Evolutionary conservation across 2,888 invertebrate genomes (phyloP), one percentile per base, ranked within the genome.

Genomic region (Prenolepis imparis): DNA sequence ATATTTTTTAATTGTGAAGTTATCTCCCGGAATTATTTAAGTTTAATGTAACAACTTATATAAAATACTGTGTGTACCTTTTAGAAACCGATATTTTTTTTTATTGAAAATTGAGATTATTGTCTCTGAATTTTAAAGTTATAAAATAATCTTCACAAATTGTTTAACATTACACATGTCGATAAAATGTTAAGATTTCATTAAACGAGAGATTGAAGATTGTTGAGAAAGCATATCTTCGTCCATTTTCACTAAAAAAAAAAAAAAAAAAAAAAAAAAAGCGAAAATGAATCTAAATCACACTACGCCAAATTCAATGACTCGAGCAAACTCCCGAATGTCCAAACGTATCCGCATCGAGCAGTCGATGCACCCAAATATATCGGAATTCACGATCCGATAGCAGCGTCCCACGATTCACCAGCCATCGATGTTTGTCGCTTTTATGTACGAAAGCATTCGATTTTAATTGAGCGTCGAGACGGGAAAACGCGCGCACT

Each of bases 391-490:
- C 59, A 48, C 15, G 67, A 24, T 39, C n/a, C 52, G 52, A 52
- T 52, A 0, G 52, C 48, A 8, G 44, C 28, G 11, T 48, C 44
- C 70, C 21, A 57, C 44, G 48, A 64, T 63, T 32, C 44, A 6
- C 41, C 24, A 21, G 52, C 9, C 52, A 21, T n/a, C 68, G 57
- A 67, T 80, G 59, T 80, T 80, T 70, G 70, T 44, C 59, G 70
- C 70, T 70, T 80, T 80, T 80, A 70, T 78, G 24, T 80, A 80
- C 78, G 73, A 77, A 84, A 84, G 68, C 78, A 82, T 86, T 64
- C 85, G 88, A 88, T 88, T 88, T 87, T 87, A 90, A 88, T 89
- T 84, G 84, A 84, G 67, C 86, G 87, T 84, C 83, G 78, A 59
- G 78, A 78, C 59, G 70, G 59, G 78, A 80, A 59, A 48, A 44